Conservation (phyloP, 2,113 vertebrate genomes). For the Catharus minimus region DNA sequence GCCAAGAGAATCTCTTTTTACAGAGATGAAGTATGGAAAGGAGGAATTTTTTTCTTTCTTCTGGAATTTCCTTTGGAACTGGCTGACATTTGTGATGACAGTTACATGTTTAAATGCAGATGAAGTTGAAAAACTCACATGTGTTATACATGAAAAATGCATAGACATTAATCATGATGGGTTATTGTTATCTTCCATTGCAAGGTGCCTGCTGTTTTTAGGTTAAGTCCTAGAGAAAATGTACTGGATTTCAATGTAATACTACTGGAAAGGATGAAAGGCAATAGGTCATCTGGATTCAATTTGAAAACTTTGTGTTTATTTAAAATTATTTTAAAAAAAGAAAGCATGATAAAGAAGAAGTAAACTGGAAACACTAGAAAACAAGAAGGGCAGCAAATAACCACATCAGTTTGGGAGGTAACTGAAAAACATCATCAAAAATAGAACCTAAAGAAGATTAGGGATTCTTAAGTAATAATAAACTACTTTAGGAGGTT, state of each 20-base stretch:
- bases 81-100: neutral
- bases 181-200: neutral
- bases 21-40: neutral
- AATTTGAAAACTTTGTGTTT: neutral
- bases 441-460: neutral
- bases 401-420: neutral
- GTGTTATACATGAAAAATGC: neutral
- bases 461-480: neutral
- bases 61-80: neutral
- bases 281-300: neutral
- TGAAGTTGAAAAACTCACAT: neutral
- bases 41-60: neutral
- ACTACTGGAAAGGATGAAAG: neutral
- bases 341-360: neutral
- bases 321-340: neutral
- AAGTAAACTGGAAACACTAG: neutral
- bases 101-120: neutral
- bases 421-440: neutral
- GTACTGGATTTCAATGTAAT: neutral
- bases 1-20: neutral
- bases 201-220: neutral
- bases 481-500: neutral
- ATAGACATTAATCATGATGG: neutral
- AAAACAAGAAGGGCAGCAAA: neutral
- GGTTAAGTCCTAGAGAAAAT: neutral